These are phyloP conservation scores for Tenrec ecaudatus DNA, from an alignment of 2,113 vertebrate genomes.

Conservation along the genomic window DNA sequence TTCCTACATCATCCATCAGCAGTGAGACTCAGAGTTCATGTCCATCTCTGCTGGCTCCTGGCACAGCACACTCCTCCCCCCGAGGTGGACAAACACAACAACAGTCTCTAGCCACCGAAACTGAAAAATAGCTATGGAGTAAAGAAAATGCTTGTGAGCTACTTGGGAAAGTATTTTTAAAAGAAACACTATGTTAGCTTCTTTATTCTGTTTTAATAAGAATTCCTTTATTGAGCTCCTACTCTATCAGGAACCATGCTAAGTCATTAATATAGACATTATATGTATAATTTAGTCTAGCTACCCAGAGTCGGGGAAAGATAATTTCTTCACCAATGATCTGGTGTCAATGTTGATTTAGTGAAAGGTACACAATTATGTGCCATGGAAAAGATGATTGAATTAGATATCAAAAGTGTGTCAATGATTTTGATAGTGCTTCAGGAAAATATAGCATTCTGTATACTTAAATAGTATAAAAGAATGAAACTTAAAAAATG, in stretches of 20 bases:
- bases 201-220: constrained; percentile 22
- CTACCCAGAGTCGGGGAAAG: neutral
- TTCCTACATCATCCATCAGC: neutral
- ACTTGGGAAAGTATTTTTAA: constrained; percentile 19
- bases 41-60: neutral
- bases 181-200: neutral
- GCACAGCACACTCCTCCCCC: neutral
- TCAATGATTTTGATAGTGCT: too few relatives aligned
- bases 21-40: neutral
- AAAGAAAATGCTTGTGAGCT: neutral
- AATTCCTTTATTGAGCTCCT: neutral
- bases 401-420: too few relatives aligned
- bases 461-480: constrained; percentile 35
- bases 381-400: constrained; percentile 1
- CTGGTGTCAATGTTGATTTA: constrained; percentile 47
- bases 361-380: constrained; percentile 18
- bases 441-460: neutral
- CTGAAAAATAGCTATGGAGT: too few relatives aligned
- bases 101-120: neutral
- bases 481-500: constrained; percentile 49
- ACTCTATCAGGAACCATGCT: neutral
- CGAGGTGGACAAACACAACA: neutral
- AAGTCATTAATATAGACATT: neutral
- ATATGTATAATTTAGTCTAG: neutral
- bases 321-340: constrained; percentile 16